Base-by-base conservation (phyloP, 2,113 vertebrate species). In the Pteruthius melanotis region DNA sequence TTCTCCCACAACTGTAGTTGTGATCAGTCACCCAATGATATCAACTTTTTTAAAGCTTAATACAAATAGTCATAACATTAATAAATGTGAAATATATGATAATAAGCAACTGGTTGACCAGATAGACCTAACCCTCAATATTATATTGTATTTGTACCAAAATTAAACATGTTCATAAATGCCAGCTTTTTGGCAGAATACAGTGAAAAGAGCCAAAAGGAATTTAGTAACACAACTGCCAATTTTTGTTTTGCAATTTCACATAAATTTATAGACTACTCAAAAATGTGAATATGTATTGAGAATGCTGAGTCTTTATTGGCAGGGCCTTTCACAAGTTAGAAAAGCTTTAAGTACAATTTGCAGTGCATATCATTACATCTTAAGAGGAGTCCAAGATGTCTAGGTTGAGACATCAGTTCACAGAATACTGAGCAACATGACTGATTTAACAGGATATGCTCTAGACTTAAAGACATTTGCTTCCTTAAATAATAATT, bases 1-100 rank as follows among this genome's bases (percentile, higher is more conserved):
- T 90, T 85, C 42, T 88, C 54, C 35, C 63, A 70, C 82, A 96
- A 66, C 82, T 83, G 26, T 80, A 93, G 93, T 77, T 94, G 87
- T 0, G 14, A 87, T 95, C 92, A 91, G 78, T 93, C 87, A 70
- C 22, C 30, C 27, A 64, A 61, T 8, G 4, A 7, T 15, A 83
- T 33, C 20, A 45, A 52, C 57, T 33, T 75, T 30, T n/a, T 40
- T 26, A 57, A 94, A 76, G 27, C 33, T 91, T 16, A 69, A 24
- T 42, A 87, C 1, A 6, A 81, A 78, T 11, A 72, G 23, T 47
- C 23, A 17, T 28, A 57, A 53, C 6, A 37, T 54, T 57, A 69
- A 72, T 28, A 77, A 90, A 53, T 28, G 49, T 9, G 7, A 66
- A 89, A 57, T 44, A 90, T 10, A 63, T 31, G 1, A 39, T 50